These are phyloP conservation scores for Pangasius macronema DNA, from an alignment of 2,797 vertebrate species.

Conservation along the genomic window DNA sequence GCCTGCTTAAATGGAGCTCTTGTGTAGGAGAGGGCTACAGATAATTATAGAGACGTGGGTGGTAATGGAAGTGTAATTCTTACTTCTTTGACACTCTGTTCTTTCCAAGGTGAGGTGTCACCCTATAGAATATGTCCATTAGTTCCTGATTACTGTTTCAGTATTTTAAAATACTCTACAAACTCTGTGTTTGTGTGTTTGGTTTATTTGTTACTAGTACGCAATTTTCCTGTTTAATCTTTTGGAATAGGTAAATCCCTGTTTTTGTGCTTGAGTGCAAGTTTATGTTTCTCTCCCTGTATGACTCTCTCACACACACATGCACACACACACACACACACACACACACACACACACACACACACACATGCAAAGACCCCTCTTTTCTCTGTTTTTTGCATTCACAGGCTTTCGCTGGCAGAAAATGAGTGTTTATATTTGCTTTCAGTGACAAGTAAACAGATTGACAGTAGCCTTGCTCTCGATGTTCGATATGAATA, in stretches of 20 bases:
- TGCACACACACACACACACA: background rate
- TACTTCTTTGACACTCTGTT: conserved; percentile 47
- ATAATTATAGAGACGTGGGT: conserved; percentile 53
- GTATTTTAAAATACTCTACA: background rate
- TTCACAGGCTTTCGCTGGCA: conserved; percentile 26
- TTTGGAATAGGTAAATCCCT: conserved; percentile 27
- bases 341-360: conserved; percentile 1
- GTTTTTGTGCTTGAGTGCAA: conserved; percentile 21
- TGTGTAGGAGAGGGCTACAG: background rate
- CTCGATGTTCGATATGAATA: conserved; percentile 18
- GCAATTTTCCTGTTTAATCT: conserved; percentile 29
- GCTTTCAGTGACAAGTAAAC: conserved; percentile 47
- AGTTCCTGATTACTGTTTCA: background rate
- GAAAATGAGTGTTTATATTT: conserved; percentile 49
- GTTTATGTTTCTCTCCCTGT: background rate
- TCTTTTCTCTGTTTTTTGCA: conserved; percentile 19
- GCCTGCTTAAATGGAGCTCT: conserved; percentile 26
- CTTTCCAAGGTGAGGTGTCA: conserved; percentile 19
- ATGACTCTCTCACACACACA: background rate
- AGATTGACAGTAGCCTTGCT: conserved; percentile 42
- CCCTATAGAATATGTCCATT: conserved; percentile 2
- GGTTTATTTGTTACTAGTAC: background rate
- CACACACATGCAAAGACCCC: background rate
- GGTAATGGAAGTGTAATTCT: conserved; percentile 56
- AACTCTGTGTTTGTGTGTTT: conserved; percentile 1